phyloP scores from a whole-genome alignment of 2,888 invertebrate species.

The Osmoderma eremita region DNA sequence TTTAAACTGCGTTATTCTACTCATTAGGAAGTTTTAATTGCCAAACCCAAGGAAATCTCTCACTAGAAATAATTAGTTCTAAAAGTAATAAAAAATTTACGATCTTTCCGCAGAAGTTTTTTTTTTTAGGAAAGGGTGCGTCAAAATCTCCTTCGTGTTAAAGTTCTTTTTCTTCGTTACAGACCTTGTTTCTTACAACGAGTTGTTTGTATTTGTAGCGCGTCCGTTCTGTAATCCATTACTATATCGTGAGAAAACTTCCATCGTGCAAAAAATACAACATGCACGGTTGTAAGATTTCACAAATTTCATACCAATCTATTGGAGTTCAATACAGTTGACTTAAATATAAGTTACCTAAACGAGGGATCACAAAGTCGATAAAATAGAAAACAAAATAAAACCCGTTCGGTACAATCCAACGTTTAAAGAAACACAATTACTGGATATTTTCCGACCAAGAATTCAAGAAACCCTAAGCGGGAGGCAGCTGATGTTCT shows the following conservation, averaged over 20 bases:
- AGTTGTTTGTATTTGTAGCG: neutral
- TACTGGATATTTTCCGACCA: slow-evolving; percentile 54
- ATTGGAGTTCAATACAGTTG: no score
- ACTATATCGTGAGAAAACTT: no score
- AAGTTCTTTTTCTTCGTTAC: neutral
- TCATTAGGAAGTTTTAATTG: slow-evolving; percentile 30
- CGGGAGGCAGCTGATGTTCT: slow-evolving; percentile 56
- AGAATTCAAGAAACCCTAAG: slow-evolving; percentile 53
- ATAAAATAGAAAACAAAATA: slow-evolving; percentile 1
- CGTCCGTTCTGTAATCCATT: no score
- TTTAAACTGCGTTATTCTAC: slow-evolving; percentile 14
- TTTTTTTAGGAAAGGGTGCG: neutral
- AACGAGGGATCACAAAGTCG: neutral
- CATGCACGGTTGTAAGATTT: no score
- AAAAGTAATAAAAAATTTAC: slow-evolving; percentile 32
- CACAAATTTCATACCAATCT: no score
- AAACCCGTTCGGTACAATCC: slow-evolving; percentile 13
- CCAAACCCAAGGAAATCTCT: slow-evolving; percentile 9
- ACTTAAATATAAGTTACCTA: no score
- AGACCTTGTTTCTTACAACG: neutral
- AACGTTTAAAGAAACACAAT: slow-evolving; percentile 40
- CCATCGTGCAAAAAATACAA: no score
- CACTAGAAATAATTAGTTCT: slow-evolving; percentile 24
- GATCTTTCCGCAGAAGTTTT: slow-evolving; percentile 20
- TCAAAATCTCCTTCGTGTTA: slow-evolving; percentile 7